phyloP scores from a whole-genome alignment of 2,888 invertebrate genomes.

The Corythucha ciliata region DNA sequence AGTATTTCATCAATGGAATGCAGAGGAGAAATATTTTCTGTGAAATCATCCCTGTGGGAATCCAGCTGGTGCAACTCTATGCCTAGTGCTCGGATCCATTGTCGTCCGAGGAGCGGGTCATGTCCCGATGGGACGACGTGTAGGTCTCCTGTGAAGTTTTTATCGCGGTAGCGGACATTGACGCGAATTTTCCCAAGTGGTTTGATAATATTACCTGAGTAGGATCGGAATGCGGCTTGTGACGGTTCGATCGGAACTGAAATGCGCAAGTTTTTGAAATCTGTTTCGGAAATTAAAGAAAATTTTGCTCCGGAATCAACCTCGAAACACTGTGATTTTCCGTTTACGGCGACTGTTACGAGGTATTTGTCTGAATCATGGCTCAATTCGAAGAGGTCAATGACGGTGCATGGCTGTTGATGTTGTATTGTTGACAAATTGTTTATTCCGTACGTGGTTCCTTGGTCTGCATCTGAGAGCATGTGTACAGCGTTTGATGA shows the following conservation, averaged over 20 bases:
- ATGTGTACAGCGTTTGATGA: too few relatives aligned
- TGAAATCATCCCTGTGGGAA: background rate
- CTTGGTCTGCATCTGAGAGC: too few relatives aligned
- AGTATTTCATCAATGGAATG: background rate
- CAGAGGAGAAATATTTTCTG: background rate
- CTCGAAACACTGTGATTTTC: too few relatives aligned
- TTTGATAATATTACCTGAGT: background rate
- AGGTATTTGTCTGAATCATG: too few relatives aligned
- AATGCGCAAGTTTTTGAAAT: background rate
- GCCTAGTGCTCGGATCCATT: background rate
- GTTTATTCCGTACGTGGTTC: too few relatives aligned
- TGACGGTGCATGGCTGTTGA: too few relatives aligned
- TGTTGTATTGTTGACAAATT: too few relatives aligned
- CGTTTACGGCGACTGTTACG: too few relatives aligned
- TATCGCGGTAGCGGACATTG: background rate
- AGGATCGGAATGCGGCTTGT: background rate
- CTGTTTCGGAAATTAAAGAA: background rate
- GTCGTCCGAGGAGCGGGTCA: background rate
- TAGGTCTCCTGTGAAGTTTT: background rate
- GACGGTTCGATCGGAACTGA: background rate
- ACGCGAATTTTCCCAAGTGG: background rate
- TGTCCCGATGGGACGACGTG: background rate
- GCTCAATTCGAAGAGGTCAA: too few relatives aligned
- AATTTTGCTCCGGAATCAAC: too few relatives aligned
- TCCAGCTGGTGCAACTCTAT: background rate